Base-by-base conservation (phyloP, 2,888 invertebrate species). In the Amiota communis region DNA sequence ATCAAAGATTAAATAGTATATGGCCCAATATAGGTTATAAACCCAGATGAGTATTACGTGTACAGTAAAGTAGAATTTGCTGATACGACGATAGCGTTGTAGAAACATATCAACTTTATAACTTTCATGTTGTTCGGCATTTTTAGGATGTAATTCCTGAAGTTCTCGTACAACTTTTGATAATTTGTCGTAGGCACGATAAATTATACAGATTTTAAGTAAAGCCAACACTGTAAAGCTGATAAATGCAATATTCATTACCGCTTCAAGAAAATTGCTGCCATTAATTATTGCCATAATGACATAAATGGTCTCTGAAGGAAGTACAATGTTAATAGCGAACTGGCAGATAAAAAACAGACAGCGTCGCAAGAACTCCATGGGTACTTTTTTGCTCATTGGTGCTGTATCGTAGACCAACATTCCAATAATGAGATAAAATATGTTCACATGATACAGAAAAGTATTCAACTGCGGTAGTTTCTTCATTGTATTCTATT, bases 241-340 rank as follows among this genome's bases (percentile, higher is more conserved):
- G 20, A 88, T 82, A 57, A 81, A 87, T 0, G 86, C 81, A 0
- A 86, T 75, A 61, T 81, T 84, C 78, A 83, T 85, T 51, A 85
- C 87, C 65, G 87, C 88, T 72, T 87, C 86, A 6, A 87, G 61
- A 51, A 89, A 88, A 75, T 85, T 81, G 48, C 76, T 82, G 53
- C 79, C 79, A 6, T 75, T 79, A n/a, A 73, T 70, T 20, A 86
- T 79, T 1, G 88, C 83, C 72, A 80, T 70, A 0, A 81, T 64
- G 0, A 88, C 82, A 72, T 81, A 89, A 1, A 85, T 75, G 1
- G 82, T 13, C 72, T 89, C 88, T 10, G 81, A 74, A 0, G 88
- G 0, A 3, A 87, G 74, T 49, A 78, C 79, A 0, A 76, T 70
- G 49, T 84, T 84, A 17, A 88, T 77, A 73, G 88, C 88, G 0